Conservation (phyloP, 2,113 vertebrate genomes). For the Chaetops frenatus region DNA sequence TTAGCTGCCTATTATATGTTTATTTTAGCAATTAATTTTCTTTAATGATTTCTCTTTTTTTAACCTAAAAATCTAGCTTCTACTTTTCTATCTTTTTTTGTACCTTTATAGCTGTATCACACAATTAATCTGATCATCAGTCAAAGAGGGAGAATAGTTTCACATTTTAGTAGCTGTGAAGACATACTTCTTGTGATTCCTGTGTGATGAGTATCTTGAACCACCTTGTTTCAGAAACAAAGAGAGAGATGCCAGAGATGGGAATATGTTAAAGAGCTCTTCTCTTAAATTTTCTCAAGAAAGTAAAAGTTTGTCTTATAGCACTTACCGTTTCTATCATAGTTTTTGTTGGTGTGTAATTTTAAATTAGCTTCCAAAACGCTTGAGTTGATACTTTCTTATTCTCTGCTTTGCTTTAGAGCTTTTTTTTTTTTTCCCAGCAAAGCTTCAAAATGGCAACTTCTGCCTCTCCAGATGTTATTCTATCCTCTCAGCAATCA, state of each 20-base stretch:
- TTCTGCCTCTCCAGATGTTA: neutral
- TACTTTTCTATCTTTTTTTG: neutral
- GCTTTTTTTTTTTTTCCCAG: neutral
- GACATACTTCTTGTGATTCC: neutral
- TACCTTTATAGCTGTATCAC: neutral
- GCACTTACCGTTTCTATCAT: neutral
- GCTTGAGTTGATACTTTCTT: neutral
- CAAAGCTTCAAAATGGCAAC: neutral
- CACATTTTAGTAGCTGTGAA: neutral
- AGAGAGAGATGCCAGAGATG: neutral
- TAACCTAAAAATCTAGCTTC: neutral
- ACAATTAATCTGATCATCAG: neutral
- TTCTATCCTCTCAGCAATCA: neutral
- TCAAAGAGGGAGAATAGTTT: neutral
- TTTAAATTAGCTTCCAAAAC: neutral
- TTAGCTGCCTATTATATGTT: neutral
- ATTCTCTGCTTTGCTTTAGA: neutral
- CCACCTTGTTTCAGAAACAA: neutral
- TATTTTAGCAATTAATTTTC: neutral
- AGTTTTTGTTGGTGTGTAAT: neutral
- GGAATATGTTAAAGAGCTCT: neutral
- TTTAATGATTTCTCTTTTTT: neutral
- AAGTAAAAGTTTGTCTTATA: neutral
- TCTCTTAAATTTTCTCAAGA: neutral
- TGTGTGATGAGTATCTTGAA: neutral